A percentile compares a stretch with the other conserved stretches of the same genome.
phyloP scores from a whole-genome alignment of 2,888 invertebrate genomes.

The Chesias legatella region DNA sequence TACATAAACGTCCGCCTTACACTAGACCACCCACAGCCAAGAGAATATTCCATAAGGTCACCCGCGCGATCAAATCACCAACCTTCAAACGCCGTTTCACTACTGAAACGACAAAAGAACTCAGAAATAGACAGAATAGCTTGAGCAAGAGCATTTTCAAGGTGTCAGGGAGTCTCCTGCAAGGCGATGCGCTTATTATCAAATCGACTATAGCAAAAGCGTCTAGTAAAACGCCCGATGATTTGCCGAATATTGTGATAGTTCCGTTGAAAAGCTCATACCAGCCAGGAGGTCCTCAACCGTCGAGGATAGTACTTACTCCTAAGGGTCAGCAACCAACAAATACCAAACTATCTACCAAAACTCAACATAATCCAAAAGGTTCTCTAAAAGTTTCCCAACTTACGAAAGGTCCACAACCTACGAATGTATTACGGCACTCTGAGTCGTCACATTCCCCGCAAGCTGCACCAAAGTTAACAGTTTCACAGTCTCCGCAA shows the following conservation, averaged over 20 bases:
- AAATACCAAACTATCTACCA: background rate
- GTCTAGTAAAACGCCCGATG: conserved; percentile 53
- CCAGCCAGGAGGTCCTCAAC: conserved; percentile 12
- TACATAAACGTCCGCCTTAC: conserved; percentile 56
- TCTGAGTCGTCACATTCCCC: conserved; percentile 4
- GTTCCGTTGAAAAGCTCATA: conserved; percentile 40
- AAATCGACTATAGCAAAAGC: conserved; percentile 63
- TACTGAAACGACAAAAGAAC: conserved; percentile 68
- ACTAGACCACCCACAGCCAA: conserved; percentile 57
- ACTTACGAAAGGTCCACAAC: conserved; percentile 8
- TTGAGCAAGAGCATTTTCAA: conserved; percentile 72
- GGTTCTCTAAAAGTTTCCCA: conserved; percentile 11
- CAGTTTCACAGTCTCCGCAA: conserved; percentile 9
- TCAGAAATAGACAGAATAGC: conserved; percentile 70
- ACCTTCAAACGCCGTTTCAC: conserved; percentile 62
- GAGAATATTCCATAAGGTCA: conserved; percentile 61
- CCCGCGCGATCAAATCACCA: conserved; percentile 59
- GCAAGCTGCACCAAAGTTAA: conserved; percentile 7
- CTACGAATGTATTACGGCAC: conserved; percentile 7
- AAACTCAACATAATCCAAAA: conserved; percentile 2
- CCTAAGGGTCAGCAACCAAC: conserved; percentile 5
- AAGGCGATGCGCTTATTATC: conserved; percentile 67
- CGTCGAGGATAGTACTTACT: conserved; percentile 5
- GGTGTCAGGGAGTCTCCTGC: conserved; percentile 63
- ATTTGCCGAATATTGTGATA: conserved; percentile 52